Evolutionary conservation across 2,888 invertebrate species (phyloP), one percentile per base, ranked within the genome.

Genomic region (Seira ritae): DNA sequence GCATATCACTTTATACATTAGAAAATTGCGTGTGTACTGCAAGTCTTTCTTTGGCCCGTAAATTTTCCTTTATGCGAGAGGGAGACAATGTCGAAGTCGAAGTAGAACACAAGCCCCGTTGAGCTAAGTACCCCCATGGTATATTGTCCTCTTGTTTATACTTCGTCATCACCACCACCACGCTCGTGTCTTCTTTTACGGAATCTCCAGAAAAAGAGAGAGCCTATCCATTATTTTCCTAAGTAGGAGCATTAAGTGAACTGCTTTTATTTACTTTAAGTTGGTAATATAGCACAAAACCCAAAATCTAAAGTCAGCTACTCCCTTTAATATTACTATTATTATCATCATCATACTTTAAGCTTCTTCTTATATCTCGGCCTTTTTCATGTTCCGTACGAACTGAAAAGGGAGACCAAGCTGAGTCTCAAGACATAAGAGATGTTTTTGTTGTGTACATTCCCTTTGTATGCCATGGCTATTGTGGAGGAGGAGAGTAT

Each of bases 191-290:
- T 50, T n/a, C 17, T 15, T n/a, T 50, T 8, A 50, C 50, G 50
- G 50, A 12, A 50, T 50, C 31, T 50, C 50, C 1, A n/a, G 50
- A 1, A 68, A 1, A 68, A 65, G 66, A 23, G 50, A 71, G 66
- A 81, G 55, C 80, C 50, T 78, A 81, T 81, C 78, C 81, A 81
- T 84, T 84, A 84, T 84, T 80, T 81, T 74, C 50, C 70, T 71
- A 81, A 81, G 81, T 78, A 84, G 81, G 71, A 50, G 81, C 81
- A 81, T 84, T 84, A 78, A 78, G 78, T 70, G 74, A 81, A 67
- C 62, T 70, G 65, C 74, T 66, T 20, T 72, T 72, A 72, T 72
- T 72, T 72, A 62, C 37, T 72, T 31, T 50, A 31, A n/a, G 50
- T n/a, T 50, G 3, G 50, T 12, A 50, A 50, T 50, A 50, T 50